These are phyloP conservation scores for Venustoraphidia nigricollis DNA, from an alignment of 2,888 invertebrate species.

Conservation along the genomic window DNA sequence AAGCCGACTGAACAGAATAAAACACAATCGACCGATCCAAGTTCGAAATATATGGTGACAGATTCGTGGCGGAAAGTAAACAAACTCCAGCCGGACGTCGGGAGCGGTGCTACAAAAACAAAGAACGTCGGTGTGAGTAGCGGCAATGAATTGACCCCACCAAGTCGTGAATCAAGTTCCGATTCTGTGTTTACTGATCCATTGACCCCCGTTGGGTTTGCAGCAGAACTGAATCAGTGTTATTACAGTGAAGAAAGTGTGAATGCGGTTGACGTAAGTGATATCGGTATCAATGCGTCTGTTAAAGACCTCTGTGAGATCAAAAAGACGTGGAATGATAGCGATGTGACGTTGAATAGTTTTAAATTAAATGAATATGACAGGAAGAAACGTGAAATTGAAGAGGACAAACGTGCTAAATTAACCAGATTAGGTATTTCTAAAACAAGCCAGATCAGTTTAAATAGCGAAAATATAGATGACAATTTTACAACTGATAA, in stretches of 20 bases:
- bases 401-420: conserved; percentile 19
- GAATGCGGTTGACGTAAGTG: conserved; percentile 18
- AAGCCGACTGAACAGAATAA: conserved; percentile 1
- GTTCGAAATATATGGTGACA: conserved; percentile 13
- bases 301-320: conserved; percentile 12
- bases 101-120: neutral
- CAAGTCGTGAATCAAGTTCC: conserved; percentile 45
- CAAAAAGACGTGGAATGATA: conserved; percentile 4
- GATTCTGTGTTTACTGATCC: conserved; percentile 66
- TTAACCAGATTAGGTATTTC: conserved; percentile 27
- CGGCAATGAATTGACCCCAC: conserved; percentile 22
- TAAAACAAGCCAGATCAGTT: conserved; percentile 27
- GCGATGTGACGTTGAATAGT: conserved; percentile 21
- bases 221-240: conserved; percentile 43
- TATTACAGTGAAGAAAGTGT: conserved; percentile 44
- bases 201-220: conserved; percentile 38
- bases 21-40: conserved; percentile 5
- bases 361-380: conserved; percentile 27
- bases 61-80: conserved; percentile 22
- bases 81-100: conserved; percentile 9
- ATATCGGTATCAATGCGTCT: conserved; percentile 10
- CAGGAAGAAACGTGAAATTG: conserved; percentile 14
- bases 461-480: conserved; percentile 16
- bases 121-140: conserved; percentile 10
- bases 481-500: too few relatives aligned